These are phyloP conservation scores for Nothocercus julius DNA, from an alignment of 2,113 vertebrate species.

Conservation along the genomic window DNA sequence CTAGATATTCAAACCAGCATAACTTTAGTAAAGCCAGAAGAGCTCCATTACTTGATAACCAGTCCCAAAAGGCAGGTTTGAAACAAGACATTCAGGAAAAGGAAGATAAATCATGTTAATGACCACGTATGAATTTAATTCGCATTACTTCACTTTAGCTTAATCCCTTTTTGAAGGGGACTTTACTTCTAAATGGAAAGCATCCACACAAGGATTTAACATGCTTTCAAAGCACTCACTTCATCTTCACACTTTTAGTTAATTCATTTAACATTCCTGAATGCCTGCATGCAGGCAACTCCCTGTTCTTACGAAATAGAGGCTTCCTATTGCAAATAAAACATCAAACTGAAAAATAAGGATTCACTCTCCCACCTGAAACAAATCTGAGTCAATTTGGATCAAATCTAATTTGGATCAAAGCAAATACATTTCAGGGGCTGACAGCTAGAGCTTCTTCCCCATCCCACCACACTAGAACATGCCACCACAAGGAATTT, in stretches of 20 bases:
- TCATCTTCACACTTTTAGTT: conserved; percentile 26
- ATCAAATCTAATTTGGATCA: not conserved
- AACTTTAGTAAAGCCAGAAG: not conserved
- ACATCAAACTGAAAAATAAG: not conserved
- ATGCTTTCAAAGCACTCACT: conserved; percentile 2
- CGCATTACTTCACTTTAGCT: conserved; percentile 18
- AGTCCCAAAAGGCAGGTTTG: not conserved
- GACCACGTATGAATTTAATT: conserved; percentile 25
- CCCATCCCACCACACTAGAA: not conserved
- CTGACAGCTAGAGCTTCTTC: not conserved
- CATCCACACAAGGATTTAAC: conserved; percentile 25
- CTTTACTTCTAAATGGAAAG: conserved; percentile 19
- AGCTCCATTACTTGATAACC: not conserved
- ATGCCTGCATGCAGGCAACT: not conserved
- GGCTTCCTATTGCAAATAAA: not conserved
- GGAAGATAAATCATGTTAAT: not conserved
- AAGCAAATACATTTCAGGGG: not conserved
- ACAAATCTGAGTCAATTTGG: not conserved
- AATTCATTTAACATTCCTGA: conserved; percentile 46
- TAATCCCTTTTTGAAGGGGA: conserved; percentile 1
- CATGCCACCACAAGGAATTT: not conserved
- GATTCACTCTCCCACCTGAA: not conserved
- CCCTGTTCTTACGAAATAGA: not conserved
- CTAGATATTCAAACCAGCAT: not conserved
- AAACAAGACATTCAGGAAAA: not conserved